Evolutionary conservation across 2,888 invertebrate species (phyloP).

Genomic region (Oscheius sp.): DNA sequence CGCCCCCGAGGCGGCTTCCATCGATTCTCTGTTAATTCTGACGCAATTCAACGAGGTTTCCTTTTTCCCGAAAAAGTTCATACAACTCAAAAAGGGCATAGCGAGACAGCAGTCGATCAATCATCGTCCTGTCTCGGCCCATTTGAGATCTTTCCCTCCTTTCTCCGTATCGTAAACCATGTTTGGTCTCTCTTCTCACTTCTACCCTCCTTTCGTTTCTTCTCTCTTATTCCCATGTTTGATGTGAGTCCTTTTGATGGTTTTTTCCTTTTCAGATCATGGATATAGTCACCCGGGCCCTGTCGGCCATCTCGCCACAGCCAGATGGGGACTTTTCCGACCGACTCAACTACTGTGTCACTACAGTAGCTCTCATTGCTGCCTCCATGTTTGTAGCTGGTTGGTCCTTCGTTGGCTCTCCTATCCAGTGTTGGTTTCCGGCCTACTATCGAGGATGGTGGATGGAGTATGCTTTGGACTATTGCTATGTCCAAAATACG

Average conservation of each 20-base stretch:
- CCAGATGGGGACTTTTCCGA: slow-evolving; percentile 59
- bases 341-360: slow-evolving; percentile 70
- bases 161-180: background rate
- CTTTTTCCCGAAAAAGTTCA: background rate
- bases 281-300: slow-evolving; percentile 65
- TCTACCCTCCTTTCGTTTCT: background rate
- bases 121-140: background rate
- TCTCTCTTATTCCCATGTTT: background rate
- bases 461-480: slow-evolving; percentile 73
- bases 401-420: slow-evolving; percentile 73
- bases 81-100: background rate
- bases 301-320: slow-evolving; percentile 64
- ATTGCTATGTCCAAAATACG: slow-evolving; percentile 74
- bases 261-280: slow-evolving; percentile 36
- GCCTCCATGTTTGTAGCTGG: slow-evolving; percentile 73
- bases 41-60: background rate
- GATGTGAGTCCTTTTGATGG: background rate
- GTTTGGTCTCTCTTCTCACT: background rate
- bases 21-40: slow-evolving; percentile 1
- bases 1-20: slow-evolving; percentile 14
- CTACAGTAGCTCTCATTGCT: slow-evolving; percentile 73
- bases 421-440: slow-evolving; percentile 75
- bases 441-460: slow-evolving; percentile 72
- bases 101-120: background rate
- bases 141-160: no score